Base-by-base conservation (phyloP, 1,140 invertebrate genomes). In the Drosophila jambulina region DNA sequence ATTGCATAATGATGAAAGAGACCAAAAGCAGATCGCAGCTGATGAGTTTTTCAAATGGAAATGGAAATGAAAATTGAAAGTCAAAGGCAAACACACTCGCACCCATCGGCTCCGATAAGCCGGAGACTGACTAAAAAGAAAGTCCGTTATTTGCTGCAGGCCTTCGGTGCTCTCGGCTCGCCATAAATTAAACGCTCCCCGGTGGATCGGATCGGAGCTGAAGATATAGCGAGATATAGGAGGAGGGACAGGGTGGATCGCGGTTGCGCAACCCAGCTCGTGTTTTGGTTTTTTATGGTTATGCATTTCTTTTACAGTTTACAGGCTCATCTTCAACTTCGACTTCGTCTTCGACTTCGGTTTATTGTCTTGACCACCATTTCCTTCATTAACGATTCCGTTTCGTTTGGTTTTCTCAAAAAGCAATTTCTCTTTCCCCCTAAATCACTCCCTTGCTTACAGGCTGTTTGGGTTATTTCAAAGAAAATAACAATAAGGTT, bases 301-400 rank as follows among this genome's bases (percentile, higher is more conserved):
- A 91, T 90, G 86, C 85, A 90, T 90, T 82, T 90, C 71, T 90
- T 75, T 82, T 69, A 65, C 68, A 60, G 69, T 69, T 86, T 79
- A 79, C 85, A 90, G 86, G 85, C 85, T 90, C 85, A 90, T 90
- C 85, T 90, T 78, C 81, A 59, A 42, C 60, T 67, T 48, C 56
- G 34, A 54, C 61, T 70, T 63, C 25, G 46, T 34, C 36, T 63
- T 38, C 38, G 40, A 46, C 49, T 72, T 38, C 46, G 69, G 69
- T 72, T 72, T 72, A 72, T 72, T 72, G 69, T 59, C 69, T 72
- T 72, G 67, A 46, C 69, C 69, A 60, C 42, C 82, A 90, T 90
- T 90, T 90, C 86, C 85, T 91, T 91, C 86, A 90, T 90, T 90
- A 90, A 82, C 86, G 21, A 90, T 90, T 79, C 78, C 71, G 78